Evolutionary conservation across 2,797 vertebrate genomes (phyloP), one percentile per base, ranked within the genome.

Genomic region (Channallabes apus): DNA sequence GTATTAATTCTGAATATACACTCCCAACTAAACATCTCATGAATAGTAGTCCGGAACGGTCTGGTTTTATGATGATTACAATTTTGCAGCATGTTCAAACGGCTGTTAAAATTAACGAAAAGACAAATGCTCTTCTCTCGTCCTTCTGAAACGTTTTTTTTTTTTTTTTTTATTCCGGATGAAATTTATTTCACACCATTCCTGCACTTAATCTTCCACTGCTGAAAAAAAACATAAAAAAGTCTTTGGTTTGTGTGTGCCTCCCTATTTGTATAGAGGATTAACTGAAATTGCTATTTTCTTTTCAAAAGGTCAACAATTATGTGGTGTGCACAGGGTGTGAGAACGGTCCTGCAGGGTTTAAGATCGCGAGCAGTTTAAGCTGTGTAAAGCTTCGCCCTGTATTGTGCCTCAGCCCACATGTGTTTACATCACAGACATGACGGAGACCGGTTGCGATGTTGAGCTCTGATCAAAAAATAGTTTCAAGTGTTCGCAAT

Each of bases 281-380:
- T 86, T 86, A 78, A 87, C 58, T 83, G 24, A 85, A 82, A 84
- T 29, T 65, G 77, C 73, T 73, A 38, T 78, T 86, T 85, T 75
- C 75, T 79, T 67, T 75, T 75, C 78, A 38, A 76, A 85, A 87
- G 85, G 82, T 86, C 84, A 86, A 82, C 64, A 86, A 86, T 87
- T 86, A 83, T 78, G 64, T 80, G 80, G 84, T 65, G 41, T 14
- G 62, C 56, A 58, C 84, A 80, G 86, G 65, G 80, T 85, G 87
- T 86, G 75, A 85, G 79, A 65, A 65, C 59, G 72, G 62, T 5
- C 15, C 62, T 71, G 56, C 73, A 83, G 58, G 58, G 15, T 85
- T 85, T 83, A 18, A 84, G 69, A 62, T 83, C 67, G 46, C 65
- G 58, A 80, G 73, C 24, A 78, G 75, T 46, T 75, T 80, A 61